Base-by-base conservation (phyloP, 2,888 invertebrate genomes). In the Monopis laevigella region DNA sequence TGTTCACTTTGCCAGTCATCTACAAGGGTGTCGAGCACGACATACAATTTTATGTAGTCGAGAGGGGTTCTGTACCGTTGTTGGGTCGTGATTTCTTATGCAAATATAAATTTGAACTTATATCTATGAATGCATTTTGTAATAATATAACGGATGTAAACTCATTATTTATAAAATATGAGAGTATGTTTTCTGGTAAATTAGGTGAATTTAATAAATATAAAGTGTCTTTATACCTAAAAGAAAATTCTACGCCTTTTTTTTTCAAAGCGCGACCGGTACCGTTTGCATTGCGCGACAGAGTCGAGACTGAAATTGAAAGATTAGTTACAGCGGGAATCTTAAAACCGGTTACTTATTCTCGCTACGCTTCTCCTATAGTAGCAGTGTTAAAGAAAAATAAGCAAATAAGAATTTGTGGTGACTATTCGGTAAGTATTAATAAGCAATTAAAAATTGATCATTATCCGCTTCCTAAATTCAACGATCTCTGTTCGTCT, bases 381-480 rank as follows among this genome's bases (percentile, higher is more conserved):
- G 50, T 50, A 6, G 49, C 50, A 1, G 49, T 50, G 1, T 18
- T 48, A 36, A 48, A 52, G 21, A 41, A 40, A 3, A 47, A 46
- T 26, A 47, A 48, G 5, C 41, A 30, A 14, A 43, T 48, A 2
- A 46, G 43, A 28, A 48, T 50, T 13, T 48, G 48, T 10, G 50
- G 46, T 1, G 50, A 51, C 39, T 55, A 43, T 40, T 52, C 53
- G 7, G 45, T 54, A 2, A 55, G 53, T 1, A 12, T 54, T 32
- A 58, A 55, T 41, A 50, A 50, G 35, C 46, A 45, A 35, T 32
- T 58, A 16, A 40, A 45, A 14, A 50, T 55, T 13, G 56, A 56
- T 13, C 43, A 52, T 29, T 49, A 53, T 36, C 51, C 50, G 8
- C 26, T 53, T 14, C 52, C 51, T 2, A 40, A 50, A 19, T 49